Percentiles rank a stretch among this genome's conserved stretches.
These are phyloP conservation scores for Panthera leo DNA, from an alignment of 2,113 vertebrate genomes.

Conservation along the genomic window DNA sequence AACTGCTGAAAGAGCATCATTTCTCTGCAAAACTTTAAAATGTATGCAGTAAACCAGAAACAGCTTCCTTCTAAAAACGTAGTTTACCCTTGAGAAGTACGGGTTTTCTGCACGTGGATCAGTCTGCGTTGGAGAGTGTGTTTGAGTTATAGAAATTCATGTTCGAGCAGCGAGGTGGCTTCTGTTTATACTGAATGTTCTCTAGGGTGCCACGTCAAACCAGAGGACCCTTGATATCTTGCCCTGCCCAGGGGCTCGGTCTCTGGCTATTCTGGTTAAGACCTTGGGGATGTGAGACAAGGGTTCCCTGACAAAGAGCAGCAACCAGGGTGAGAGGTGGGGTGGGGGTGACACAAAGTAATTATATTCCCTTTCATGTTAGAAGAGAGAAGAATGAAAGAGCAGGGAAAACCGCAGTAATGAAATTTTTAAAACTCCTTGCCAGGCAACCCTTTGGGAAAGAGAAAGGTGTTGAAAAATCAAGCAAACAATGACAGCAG, in stretches of 20 bases:
- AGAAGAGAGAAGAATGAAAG: background rate
- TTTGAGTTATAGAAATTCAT: background rate
- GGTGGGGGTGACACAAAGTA: background rate
- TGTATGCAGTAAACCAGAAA: background rate
- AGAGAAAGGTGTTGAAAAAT: slow-evolving; percentile 48
- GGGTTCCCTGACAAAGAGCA: background rate
- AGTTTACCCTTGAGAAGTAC: background rate
- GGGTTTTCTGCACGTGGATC: fast-evolving
- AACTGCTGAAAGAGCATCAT: background rate
- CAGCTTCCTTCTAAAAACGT: background rate
- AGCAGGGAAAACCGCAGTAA: background rate
- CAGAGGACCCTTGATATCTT: background rate
- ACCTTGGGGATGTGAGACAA: fast-evolving
- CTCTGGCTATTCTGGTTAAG: background rate
- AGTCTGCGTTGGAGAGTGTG: background rate
- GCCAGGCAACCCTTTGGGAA: slow-evolving; percentile 20
- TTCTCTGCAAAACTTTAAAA: background rate
- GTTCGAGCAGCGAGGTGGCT: background rate
- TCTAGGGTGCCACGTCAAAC: background rate
- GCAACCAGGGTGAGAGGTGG: background rate
- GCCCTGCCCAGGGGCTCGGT: background rate
- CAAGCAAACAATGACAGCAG: background rate
- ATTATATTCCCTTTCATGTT: background rate
- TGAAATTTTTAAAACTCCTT: slow-evolving; percentile 15
- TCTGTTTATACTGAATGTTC: background rate